These are phyloP conservation scores for Plagiodera versicolora DNA, from an alignment of 2,888 invertebrate genomes.

Conservation along the genomic window DNA sequence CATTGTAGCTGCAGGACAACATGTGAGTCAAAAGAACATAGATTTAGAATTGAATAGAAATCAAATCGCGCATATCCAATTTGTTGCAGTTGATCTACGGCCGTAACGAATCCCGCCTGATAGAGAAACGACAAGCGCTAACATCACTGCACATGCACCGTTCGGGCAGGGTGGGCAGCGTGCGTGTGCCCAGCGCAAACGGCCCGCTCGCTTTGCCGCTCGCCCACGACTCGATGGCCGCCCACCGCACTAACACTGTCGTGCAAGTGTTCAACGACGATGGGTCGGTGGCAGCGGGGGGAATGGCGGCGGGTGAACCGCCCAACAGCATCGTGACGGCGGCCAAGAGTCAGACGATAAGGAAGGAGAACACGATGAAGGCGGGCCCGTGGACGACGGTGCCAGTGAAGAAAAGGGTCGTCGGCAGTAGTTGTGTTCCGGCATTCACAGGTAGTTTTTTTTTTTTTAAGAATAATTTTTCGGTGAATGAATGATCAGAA, in stretches of 20 bases:
- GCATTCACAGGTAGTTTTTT: slow-evolving; percentile 55
- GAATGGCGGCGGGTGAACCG: slow-evolving; percentile 48
- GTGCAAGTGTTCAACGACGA: slow-evolving; percentile 48
- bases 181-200: slow-evolving; percentile 42
- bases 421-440: slow-evolving; percentile 39
- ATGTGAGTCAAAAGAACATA: slow-evolving; percentile 39
- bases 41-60: neutral
- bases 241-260: slow-evolving; percentile 48
- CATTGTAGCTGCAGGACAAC: slow-evolving; percentile 51
- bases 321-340: slow-evolving; percentile 60
- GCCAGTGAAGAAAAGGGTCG: slow-evolving; percentile 34
- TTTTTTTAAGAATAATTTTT: neutral
- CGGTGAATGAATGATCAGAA: no score
- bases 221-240: slow-evolving; percentile 42
- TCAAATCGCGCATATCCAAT: slow-evolving; percentile 1
- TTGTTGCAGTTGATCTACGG: slow-evolving; percentile 64
- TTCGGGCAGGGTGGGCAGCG: slow-evolving; percentile 59
- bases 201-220: slow-evolving; percentile 35
- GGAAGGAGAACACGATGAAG: slow-evolving; percentile 71
- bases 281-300: slow-evolving; percentile 41
- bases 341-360: slow-evolving; percentile 58
- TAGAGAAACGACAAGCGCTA: slow-evolving; percentile 75
- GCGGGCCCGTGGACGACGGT: slow-evolving; percentile 69
- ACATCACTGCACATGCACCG: slow-evolving; percentile 73
- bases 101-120: slow-evolving; percentile 57